Evolutionary conservation across 2,797 vertebrate species (phyloP).

Genomic region (Diglossa cyanea): DNA sequence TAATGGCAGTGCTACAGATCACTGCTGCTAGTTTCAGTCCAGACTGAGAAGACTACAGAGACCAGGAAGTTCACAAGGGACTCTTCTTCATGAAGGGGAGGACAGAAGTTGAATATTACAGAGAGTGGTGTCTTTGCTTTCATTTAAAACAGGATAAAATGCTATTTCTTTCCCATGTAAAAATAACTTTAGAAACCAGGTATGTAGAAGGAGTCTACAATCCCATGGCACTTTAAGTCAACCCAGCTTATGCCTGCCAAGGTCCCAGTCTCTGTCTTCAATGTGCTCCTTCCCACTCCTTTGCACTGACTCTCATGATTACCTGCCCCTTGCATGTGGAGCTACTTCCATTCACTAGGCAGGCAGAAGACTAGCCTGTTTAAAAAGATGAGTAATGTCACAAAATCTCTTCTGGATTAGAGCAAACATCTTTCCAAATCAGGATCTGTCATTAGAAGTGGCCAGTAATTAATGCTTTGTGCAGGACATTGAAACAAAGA

Average conservation of each 20-base stretch:
- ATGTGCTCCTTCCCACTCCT: background rate
- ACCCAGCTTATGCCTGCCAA: background rate
- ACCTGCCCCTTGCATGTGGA: background rate
- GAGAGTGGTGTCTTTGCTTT: background rate
- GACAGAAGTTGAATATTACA: background rate
- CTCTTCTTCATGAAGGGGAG: background rate
- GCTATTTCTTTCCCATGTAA: no score
- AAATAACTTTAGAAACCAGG: background rate
- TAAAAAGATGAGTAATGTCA: background rate
- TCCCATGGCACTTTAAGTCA: background rate
- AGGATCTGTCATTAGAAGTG: background rate
- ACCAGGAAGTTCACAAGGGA: background rate
- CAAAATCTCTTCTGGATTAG: background rate
- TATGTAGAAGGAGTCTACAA: background rate
- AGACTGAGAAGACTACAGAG: background rate
- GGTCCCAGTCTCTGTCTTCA: background rate
- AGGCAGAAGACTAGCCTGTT: background rate
- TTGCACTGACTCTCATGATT: background rate
- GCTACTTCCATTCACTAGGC: background rate
- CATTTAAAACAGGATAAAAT: no score
- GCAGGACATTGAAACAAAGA: background rate
- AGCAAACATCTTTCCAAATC: background rate
- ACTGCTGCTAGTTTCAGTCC: background rate
- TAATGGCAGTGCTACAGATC: background rate
- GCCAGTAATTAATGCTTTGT: background rate